Percentiles rank a stretch among this genome's conserved stretches.
Conservation (phyloP, 2,113 vertebrate species). For the Pardalotus punctatus region DNA sequence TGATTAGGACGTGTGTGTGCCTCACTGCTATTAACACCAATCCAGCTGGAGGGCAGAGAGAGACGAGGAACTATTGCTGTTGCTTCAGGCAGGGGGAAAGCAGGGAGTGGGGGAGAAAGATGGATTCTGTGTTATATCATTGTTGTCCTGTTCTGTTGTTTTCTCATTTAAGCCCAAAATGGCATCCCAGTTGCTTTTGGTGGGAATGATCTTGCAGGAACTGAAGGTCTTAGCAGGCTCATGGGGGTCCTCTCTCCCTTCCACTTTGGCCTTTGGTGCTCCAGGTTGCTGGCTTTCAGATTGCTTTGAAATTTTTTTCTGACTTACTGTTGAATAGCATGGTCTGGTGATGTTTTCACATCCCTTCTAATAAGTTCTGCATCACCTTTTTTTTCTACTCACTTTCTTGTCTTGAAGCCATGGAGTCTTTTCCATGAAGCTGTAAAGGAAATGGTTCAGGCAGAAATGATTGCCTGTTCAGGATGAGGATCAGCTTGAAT, state of each 20-base stretch:
- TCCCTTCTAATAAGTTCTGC: neutral
- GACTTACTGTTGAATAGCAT: neutral
- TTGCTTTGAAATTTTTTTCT: rapidly evolving
- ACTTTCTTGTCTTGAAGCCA: neutral
- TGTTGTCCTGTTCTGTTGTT: neutral
- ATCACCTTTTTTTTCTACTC: neutral
- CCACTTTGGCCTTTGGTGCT: neutral
- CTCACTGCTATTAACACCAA: neutral
- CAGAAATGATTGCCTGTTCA: neutral
- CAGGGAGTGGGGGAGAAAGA: neutral
- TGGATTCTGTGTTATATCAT: neutral
- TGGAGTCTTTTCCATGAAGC: neutral
- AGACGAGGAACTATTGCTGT: neutral
- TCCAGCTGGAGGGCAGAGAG: neutral
- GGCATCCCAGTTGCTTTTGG: neutral
- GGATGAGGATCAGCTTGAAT: neutral
- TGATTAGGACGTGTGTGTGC: neutral
- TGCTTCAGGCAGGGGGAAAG: neutral
- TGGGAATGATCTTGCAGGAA: neutral
- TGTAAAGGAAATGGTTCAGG: neutral
- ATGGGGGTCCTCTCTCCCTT: rapidly evolving
- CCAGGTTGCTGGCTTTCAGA: neutral
- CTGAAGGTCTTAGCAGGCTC: neutral
- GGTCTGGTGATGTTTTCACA: neutral
- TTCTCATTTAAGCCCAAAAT: neutral